Base-by-base conservation (phyloP, 2,113 vertebrate genomes). In the Etheostoma spectabile region DNA sequence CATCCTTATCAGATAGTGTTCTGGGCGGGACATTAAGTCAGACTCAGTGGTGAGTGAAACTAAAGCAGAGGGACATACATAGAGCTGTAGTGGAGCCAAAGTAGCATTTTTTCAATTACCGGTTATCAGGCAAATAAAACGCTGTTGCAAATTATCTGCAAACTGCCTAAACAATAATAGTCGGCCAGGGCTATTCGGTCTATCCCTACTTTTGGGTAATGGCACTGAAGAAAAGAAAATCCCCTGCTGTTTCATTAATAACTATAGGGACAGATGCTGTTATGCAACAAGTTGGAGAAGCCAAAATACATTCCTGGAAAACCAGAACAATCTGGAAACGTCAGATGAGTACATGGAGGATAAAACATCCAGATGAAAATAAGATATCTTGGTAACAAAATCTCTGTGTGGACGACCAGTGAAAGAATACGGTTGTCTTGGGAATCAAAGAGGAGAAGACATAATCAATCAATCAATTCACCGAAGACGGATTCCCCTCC, bases 401-500 rank as follows among this genome's bases (percentile, higher is more conserved):
- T 27, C 49, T 67, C 30, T 10, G 15, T 5, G 11, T 67, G 64
- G 35, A 56, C 22, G 19, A 85, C 53, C 30, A 21, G 56, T 63
- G 51, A 80, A 63, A 38, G 53, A 35, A 63, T 18, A 24, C 0
- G 12, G 8, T 69, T 70, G 65, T 65, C 33, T 51, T 62, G 74
- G 67, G 71, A 75, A 75, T 73, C 55, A 67, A 24, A 74, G 49
- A 79, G 63, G 63, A 85, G 83, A 49, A 74, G 35, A 65, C 33
- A 61, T 24, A 64, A 89, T 86, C 74, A 68, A 88, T 89, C 86
- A 79, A 83, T 89, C 83, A 74, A 2, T 79, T 45, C 24, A 18
- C 56, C 33, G 42, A 5, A 81, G 60, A 78, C 74, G 77, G 79
- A 80, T 64, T 84, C 83, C 65, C 81, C 85, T 53, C 63, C 8